Evolutionary conservation across 2,888 invertebrate genomes (phyloP), one percentile per base, ranked within the genome.

Genomic region (Phyllotreta striolata): DNA sequence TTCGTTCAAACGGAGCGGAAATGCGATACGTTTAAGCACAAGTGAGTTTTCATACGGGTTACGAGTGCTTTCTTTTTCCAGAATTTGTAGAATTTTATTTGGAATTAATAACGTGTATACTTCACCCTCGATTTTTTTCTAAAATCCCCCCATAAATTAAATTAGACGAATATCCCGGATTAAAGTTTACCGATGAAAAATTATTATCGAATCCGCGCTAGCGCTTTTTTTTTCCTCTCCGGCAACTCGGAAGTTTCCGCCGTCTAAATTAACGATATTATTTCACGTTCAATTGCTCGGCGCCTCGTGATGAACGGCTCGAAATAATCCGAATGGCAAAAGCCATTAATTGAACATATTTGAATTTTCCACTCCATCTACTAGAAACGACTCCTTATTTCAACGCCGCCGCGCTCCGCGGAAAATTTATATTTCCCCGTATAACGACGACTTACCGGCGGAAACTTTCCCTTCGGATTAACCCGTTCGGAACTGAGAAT

Each of bases 281-380:
- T 64, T 64, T 64, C 64, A 64, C 64, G 61, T 56, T 57, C 64
- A 54, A 64, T 64, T 62, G 57, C 51, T 46, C 40, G 61, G 38
- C 41, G 39, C 46, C 14, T 43, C 8, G 64, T 64, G 61, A 64
- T 62, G 54, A 64, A 64, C 61, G 64, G 54, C 41, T 57, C 35
- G 38, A 57, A 61, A 52, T 62, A 64, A 64, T 62, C 57, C 55
- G 57, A 64, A 64, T 64, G 64, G 64, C 64, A 64, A 54, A 52
- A 60, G 63, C 56, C 66, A 62, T 66, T 66, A 66, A 66, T 66
- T 62, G 64, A 66, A 66, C 64, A 66, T 64, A 64, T 66, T 66
- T 66, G 63, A 66, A 66, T 66, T 66, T 66, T 66, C 66, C 66
- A 62, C 64, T 62, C 64, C 66, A 66, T 66, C 63, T 63, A 60